Evolutionary conservation across 1,140 invertebrate species (phyloP), one percentile per base, ranked within the genome.

Genomic region (Bombus breviceps): DNA sequence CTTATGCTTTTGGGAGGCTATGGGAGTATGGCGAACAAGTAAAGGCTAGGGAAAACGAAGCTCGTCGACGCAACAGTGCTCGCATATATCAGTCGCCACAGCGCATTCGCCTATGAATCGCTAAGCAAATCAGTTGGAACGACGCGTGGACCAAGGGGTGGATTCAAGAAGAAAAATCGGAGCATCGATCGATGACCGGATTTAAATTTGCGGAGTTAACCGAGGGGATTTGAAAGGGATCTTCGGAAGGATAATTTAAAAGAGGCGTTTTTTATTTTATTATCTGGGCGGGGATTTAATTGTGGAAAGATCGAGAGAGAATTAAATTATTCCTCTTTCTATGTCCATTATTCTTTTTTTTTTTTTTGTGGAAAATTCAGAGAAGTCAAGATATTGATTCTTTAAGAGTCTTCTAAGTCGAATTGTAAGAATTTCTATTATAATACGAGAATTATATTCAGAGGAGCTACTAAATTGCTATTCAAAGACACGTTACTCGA

Each of bases 41-140:
- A 41, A 37, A 25, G 32, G 22, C 39, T 18, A 37, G 59, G 13
- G 59, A 81, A 81, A 81, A 64, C 53, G 59, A 39, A 82, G 82
- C 81, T 87, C 85, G 79, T 86, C 68, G 82, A 59, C 62, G 86
- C 86, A 85, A 90, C 84, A 91, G 88, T 89, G 85, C 72, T 53
- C 53, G 72, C 69, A 79, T 88, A 88, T 90, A 92, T 89, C 87
- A 90, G 68, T 73, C 83, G 68, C 32, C 76, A 34, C 13, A 10
- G 39, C 34, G 13, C 6, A 32, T 15, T 32, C 47, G 73, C 57
- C 83, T 81, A 85, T 88, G 78, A 88, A 88, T 88, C 66, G 81
- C 59, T 85, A 78, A 81, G 59, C 66, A 78, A 84, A 84, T 84
- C 74, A 71, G 47, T 13, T 28, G 66, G 47, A 78, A 59, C 62